Evolutionary conservation across 2,797 vertebrate genomes (phyloP), one percentile per base, ranked within the genome.

Genomic region (Psittacula echo): DNA sequence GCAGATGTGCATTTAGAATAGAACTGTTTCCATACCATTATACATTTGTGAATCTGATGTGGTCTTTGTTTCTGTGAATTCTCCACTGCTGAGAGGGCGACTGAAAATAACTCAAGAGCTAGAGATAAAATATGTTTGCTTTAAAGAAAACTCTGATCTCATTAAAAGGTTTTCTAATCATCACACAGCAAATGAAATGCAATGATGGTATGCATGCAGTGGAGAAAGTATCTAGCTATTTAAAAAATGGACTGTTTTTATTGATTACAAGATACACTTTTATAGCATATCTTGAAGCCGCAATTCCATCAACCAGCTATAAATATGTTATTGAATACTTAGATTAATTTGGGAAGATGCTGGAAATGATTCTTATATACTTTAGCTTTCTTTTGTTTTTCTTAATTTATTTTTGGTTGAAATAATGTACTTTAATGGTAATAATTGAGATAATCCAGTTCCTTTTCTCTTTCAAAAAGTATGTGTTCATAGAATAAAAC

Each of bases 121-220:
- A 83, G 32, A 81, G 54, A 95, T 74, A 94, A 93, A 87, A 30
- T 5, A 0, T 75, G 42, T 84, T 95, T 87, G 15, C 60, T 39
- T 96, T 90, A 94, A 95, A 94, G 47, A 71, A 95, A 95, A 85
- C 45, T 15, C 39, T 94, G n/a, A 92, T 93, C 79, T 93, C 74
- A 93, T 96, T 93, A 93, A 81, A 89, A 76, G 39, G 53, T 95
- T 97, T 97, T 54, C 44, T 93, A 97, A 95, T 97, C 81, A 94
- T 67, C 44, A 64, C 87, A 87, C 2, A 27, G 50, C 39, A 92
- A 96, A 94, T 95, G 91, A 94, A 91, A 96, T 47, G 9, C 74
- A 85, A 92, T 90, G 53, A 87, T 64, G n/a, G 26, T 51, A 61
- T 75, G 13, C 37, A 70, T 53, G 41, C 12, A 68, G 10, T 27